phyloP scores from a whole-genome alignment of 2,797 vertebrate genomes.

The Sciaenops ocellatus region DNA sequence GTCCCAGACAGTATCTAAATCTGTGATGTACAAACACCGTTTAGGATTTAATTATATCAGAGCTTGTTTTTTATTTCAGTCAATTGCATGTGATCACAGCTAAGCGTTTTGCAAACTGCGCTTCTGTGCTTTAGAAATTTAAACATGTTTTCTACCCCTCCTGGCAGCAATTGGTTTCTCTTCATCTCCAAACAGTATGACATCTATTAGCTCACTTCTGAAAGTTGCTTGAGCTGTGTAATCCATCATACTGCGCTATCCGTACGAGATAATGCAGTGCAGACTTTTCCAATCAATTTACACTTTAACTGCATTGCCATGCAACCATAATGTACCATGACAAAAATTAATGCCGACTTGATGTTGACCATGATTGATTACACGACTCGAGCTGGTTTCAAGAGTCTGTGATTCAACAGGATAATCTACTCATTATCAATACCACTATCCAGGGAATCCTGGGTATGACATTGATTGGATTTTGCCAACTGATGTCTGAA shows the following conservation, averaged over 20 bases:
- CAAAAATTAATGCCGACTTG: constrained; percentile 9
- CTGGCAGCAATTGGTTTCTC: background rate
- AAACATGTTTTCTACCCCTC: background rate
- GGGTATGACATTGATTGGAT: background rate
- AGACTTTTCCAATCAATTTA: constrained; percentile 25
- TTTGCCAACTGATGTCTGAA: background rate
- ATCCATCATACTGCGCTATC: constrained; percentile 13
- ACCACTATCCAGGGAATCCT: background rate
- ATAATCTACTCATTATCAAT: constrained; percentile 1
- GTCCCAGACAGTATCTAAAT: background rate
- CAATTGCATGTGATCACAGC: background rate
- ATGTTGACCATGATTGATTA: constrained; percentile 24
- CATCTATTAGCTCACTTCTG: background rate
- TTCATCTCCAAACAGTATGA: background rate
- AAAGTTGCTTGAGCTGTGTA: background rate
- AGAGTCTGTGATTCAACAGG: constrained; percentile 19
- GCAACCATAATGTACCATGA: constrained; percentile 16
- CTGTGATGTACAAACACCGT: background rate
- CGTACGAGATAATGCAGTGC: constrained; percentile 6
- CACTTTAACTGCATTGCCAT: constrained; percentile 3
- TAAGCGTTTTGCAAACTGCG: background rate
- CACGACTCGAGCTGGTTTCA: constrained; percentile 5
- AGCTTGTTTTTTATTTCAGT: background rate
- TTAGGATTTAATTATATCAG: background rate
- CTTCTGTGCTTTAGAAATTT: background rate